A percentile compares a stretch with the other conserved stretches of the same genome.
These are phyloP conservation scores for Apogon hyalosoma DNA, from an alignment of 2,797 vertebrate species.

Conservation along the genomic window DNA sequence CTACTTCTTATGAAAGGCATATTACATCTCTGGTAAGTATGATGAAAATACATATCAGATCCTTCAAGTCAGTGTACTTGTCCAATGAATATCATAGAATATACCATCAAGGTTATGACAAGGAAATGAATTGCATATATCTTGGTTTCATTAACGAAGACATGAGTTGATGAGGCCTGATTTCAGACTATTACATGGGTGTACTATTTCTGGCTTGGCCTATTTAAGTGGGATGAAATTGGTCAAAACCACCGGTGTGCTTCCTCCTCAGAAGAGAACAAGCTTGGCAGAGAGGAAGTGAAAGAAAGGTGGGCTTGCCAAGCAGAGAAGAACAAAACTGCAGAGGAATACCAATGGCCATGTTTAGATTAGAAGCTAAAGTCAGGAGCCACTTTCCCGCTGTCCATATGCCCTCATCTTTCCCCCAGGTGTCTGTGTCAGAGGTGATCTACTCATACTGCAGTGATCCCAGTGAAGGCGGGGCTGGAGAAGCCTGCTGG, in stretches of 20 bases:
- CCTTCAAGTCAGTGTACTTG: conserved; percentile 31
- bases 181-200: conserved; percentile 51
- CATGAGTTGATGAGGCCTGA: conserved; percentile 51
- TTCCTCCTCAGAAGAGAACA: conserved; percentile 40
- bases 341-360: background rate
- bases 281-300: conserved; percentile 14
- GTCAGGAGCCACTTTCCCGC: conserved; percentile 12
- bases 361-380: conserved; percentile 17
- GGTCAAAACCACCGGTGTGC: conserved; percentile 43
- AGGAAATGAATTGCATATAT: conserved; percentile 66
- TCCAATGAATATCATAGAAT: conserved; percentile 47
- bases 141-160: conserved; percentile 51
- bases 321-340: background rate
- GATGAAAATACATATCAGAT: conserved; percentile 74
- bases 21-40: conserved; percentile 67
- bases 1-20: conserved; percentile 70
- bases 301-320: background rate
- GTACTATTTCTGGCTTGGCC: conserved; percentile 56
- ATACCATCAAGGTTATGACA: conserved; percentile 51
- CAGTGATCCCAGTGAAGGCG: conserved; percentile 40
- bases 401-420: conserved; percentile 21
- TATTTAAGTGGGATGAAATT: conserved; percentile 60
- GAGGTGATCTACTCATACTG: conserved; percentile 57
- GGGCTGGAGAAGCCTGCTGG: conserved; percentile 56
- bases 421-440: conserved; percentile 59